A percentile compares a stretch with the other conserved stretches of the same genome.
Evolutionary conservation across 2,888 invertebrate genomes (phyloP).

Genomic region (Sicus ferrugineus): DNA sequence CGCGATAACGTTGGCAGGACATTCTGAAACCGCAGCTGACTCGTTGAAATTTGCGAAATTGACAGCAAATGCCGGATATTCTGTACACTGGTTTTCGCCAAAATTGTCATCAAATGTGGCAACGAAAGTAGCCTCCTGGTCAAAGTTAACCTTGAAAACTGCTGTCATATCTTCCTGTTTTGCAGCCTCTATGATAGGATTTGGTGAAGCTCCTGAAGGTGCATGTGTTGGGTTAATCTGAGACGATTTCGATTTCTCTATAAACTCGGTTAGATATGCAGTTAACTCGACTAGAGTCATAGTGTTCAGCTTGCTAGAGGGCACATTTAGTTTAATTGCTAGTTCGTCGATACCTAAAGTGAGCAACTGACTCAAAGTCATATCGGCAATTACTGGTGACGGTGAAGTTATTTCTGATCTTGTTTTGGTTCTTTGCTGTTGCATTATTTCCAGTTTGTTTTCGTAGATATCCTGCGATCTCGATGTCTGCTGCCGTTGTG

Average conservation of each 20-base stretch:
- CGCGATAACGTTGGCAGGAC: slow-evolving; percentile 29
- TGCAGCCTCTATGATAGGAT: slow-evolving; percentile 44
- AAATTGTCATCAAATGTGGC: slow-evolving; percentile 75
- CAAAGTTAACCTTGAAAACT: slow-evolving; percentile 63
- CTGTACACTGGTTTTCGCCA: slow-evolving; percentile 62
- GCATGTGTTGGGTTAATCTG: background rate
- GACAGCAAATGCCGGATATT: slow-evolving; percentile 67
- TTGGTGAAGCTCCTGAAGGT: slow-evolving; percentile 40
- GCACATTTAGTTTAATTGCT: slow-evolving; percentile 78
- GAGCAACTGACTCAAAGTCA: slow-evolving; percentile 83
- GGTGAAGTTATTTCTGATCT: slow-evolving; percentile 33
- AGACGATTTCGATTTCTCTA: slow-evolving; percentile 62
- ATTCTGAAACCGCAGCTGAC: slow-evolving; percentile 43
- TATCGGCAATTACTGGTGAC: slow-evolving; percentile 67
- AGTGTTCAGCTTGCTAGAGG: slow-evolving; percentile 78
- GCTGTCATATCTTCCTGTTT: slow-evolving; percentile 51
- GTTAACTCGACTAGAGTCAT: slow-evolving; percentile 89
- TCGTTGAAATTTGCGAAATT: slow-evolving; percentile 72
- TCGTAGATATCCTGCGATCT: slow-evolving; percentile 58
- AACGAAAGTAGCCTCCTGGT: slow-evolving; percentile 64
- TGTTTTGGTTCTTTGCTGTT: slow-evolving; percentile 34
- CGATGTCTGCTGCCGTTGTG: slow-evolving; percentile 49
- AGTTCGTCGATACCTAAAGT: slow-evolving; percentile 83
- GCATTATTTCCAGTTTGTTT: slow-evolving; percentile 59
- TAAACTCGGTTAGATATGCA: slow-evolving; percentile 74